Evolutionary conservation across 2,113 vertebrate genomes (phyloP).

Genomic region (Toxotes jaculatrix): DNA sequence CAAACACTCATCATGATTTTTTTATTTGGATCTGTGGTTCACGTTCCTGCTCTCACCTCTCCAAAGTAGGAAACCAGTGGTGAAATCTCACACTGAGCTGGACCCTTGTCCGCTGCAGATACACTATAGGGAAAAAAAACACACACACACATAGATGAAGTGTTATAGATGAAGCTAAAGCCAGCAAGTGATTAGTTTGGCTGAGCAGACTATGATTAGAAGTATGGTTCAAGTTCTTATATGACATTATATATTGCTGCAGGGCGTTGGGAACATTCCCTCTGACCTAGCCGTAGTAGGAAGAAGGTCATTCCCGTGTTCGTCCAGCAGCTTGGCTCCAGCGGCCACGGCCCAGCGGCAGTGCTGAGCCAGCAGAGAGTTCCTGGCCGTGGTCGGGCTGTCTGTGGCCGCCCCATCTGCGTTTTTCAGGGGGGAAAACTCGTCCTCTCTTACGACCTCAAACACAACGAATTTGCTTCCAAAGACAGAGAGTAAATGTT

Average conservation of each 20-base stretch:
- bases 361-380: conserved; percentile 89
- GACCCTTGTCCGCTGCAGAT: conserved; percentile 74
- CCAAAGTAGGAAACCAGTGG: conserved; percentile 93
- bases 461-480: conserved; percentile 92
- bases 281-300: conserved; percentile 76
- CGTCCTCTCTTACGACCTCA: conserved; percentile 91
- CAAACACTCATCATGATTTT: too few species aligned
- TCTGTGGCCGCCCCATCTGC: conserved; percentile 85
- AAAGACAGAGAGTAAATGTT: conserved; percentile 26
- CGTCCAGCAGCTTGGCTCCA: conserved; percentile 85
- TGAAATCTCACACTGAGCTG: conserved; percentile 91
- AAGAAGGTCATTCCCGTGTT: conserved; percentile 75
- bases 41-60: conserved; percentile 87
- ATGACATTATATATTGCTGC: neutral
- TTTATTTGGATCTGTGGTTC: neutral
- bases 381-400: conserved; percentile 86
- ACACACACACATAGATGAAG: neutral
- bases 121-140: conserved; percentile 64
- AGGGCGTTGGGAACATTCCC: neutral
- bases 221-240: neutral
- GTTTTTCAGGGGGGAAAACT: conserved; percentile 95
- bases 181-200: neutral
- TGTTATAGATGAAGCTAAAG: neutral
- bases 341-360: conserved; percentile 89
- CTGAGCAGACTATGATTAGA: neutral